Conservation (phyloP, 2,797 vertebrate species). For the Lophotriccus pileatus region DNA sequence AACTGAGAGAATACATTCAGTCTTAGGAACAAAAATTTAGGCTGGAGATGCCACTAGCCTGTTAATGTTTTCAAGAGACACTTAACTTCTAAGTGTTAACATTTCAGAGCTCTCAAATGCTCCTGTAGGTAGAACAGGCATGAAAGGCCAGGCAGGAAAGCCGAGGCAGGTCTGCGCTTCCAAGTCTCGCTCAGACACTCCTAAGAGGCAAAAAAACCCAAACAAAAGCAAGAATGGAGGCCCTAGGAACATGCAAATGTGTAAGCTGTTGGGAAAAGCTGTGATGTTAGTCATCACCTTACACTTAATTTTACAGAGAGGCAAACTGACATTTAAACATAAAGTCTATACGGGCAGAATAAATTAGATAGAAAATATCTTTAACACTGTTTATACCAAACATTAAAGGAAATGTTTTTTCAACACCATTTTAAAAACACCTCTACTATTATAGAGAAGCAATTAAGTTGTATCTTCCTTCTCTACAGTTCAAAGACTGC, state of each 20-base stretch:
- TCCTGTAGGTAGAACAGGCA: neutral
- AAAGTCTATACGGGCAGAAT: neutral
- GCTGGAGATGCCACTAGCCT: neutral
- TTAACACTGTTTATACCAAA: slow-evolving; percentile 6
- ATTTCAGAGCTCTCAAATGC: neutral
- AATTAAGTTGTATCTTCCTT: neutral
- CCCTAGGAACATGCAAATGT: neutral
- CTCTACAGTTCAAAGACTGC: neutral
- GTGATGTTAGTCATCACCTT: slow-evolving; percentile 15
- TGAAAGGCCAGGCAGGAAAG: neutral
- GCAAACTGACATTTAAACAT: slow-evolving; percentile 24
- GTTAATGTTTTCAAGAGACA: neutral
- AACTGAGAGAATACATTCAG: neutral
- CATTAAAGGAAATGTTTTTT: slow-evolving; percentile 17
- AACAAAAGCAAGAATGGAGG: neutral
- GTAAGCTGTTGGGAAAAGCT: slow-evolving; percentile 9
- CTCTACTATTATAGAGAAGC: neutral
- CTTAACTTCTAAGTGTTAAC: neutral
- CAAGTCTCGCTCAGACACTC: neutral
- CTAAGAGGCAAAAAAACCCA: neutral
- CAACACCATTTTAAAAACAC: neutral
- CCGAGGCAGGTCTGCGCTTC: neutral
- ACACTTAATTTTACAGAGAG: neutral
- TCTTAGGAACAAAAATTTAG: neutral
- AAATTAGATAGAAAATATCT: neutral